Base-by-base conservation (phyloP, 2,797 vertebrate genomes). In the Spinibarbus caldwelli region DNA sequence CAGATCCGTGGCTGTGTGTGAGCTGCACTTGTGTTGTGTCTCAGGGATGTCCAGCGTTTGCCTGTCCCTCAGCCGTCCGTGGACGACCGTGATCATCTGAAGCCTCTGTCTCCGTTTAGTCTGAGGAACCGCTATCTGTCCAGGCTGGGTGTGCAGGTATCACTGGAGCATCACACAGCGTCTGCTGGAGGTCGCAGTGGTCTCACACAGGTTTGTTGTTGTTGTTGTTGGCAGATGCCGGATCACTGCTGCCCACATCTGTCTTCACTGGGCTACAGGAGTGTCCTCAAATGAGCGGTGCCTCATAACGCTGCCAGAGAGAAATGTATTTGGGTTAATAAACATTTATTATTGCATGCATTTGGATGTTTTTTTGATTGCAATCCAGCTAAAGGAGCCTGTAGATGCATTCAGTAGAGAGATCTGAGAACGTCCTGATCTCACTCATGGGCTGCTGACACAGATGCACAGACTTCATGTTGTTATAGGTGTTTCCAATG, bases 41-140 rank as follows among this genome's bases (percentile, higher is more conserved):
- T 71, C 86, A 85, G 78, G 36, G 64, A 17, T 49, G 71, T 17
- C 12, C 9, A 36, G 59, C 87, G 76, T 38, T 78, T 90, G 34
- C 85, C 71, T 49, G 88, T 91, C 86, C 87, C 88, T 89, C 89
- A 85, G 52, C 87, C 89, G 68, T 92, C 90, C 7, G 90, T 90
- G 87, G 92, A 92, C 68, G 93, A 94, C 66, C 89, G 91, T 49
- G 90, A 90, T 78, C 94, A 90, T 87, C 91, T 96, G 78, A 87
- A 88, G 84, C 96, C 95, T 92, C 93, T 94, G 80, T 96, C 95
- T 92, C 94, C 94, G 68, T 96, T 96, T 90, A 93, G 93, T 75
- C 92, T 97, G 68, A 94, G 94, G 72, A 96, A 95, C 93, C 94
- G 95, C 29, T 96, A 97, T 91, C 96, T 97, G 88, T 96, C 95